These are phyloP conservation scores for Thaleichthys pacificus DNA, from an alignment of 2,797 vertebrate genomes.

Conservation along the genomic window DNA sequence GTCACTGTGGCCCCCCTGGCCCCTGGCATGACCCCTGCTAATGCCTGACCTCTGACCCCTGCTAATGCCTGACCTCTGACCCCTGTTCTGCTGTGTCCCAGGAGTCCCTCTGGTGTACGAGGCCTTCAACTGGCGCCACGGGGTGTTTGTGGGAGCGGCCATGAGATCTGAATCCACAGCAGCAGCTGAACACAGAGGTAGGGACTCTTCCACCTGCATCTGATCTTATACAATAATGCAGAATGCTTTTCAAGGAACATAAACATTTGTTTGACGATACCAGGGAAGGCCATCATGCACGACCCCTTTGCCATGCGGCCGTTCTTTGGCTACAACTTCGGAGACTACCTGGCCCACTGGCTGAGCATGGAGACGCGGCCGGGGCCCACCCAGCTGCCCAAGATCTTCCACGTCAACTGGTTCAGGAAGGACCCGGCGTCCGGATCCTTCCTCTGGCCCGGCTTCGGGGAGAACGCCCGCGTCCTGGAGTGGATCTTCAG, in stretches of 20 bases:
- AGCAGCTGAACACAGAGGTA: slow-evolving; percentile 92
- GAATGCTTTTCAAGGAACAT: neutral
- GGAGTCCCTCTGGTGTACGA: slow-evolving; percentile 91
- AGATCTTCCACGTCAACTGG: slow-evolving; percentile 96
- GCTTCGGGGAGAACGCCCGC: slow-evolving; percentile 89
- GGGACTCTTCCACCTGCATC: neutral
- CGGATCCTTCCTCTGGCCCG: slow-evolving; percentile 88
- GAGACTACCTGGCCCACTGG: slow-evolving; percentile 90
- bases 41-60: neutral
- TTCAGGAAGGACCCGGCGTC: slow-evolving; percentile 79
- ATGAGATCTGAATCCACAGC: slow-evolving; percentile 93
- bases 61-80: neutral
- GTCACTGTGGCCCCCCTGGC: neutral
- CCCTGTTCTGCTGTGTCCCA: slow-evolving; percentile 47
- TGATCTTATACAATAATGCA: too few species aligned
- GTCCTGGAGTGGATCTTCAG: slow-evolving; percentile 92
- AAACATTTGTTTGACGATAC: neutral
- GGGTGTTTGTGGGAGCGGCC: slow-evolving; percentile 89
- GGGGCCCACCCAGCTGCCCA: slow-evolving; percentile 79
- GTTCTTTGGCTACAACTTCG: slow-evolving; percentile 95
- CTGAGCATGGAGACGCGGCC: slow-evolving; percentile 82
- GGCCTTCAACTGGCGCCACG: slow-evolving; percentile 89
- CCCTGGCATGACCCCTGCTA: neutral
- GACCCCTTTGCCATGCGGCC: slow-evolving; percentile 95
- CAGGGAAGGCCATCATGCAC: slow-evolving; percentile 89